Evolutionary conservation across 2,888 invertebrate genomes (phyloP).

Genomic region (Abscondita cerata): DNA sequence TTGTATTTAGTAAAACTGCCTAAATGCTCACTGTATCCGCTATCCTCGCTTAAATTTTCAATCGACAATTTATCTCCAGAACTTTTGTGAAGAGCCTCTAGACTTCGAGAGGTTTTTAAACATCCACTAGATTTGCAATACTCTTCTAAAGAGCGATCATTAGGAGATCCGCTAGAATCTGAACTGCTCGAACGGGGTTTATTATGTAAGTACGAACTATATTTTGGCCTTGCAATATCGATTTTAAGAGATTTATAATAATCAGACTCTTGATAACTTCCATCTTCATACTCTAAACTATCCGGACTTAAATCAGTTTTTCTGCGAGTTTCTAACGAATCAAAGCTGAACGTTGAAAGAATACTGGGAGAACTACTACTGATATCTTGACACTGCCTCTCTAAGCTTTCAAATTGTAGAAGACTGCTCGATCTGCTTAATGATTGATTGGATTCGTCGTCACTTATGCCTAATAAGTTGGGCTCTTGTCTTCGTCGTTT

Average conservation of each 20-base stretch:
- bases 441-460: slow-evolving; percentile 63
- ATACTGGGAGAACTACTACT: slow-evolving; percentile 60
- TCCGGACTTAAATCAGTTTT: slow-evolving; percentile 60
- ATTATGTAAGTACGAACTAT: slow-evolving; percentile 47
- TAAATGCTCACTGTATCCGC: slow-evolving; percentile 73
- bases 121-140: slow-evolving; percentile 54
- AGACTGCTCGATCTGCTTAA: slow-evolving; percentile 82
- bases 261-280: slow-evolving; percentile 49
- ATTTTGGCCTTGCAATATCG: slow-evolving; percentile 45
- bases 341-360: slow-evolving; percentile 62
- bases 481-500: slow-evolving; percentile 72
- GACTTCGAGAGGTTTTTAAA: slow-evolving; percentile 54
- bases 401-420: slow-evolving; percentile 84
- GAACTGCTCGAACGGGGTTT: slow-evolving; percentile 54
- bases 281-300: slow-evolving; percentile 59
- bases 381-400: slow-evolving; percentile 68
- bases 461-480: slow-evolving; percentile 43
- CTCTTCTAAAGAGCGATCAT: slow-evolving; percentile 50
- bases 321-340: slow-evolving; percentile 61
- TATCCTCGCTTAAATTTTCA: slow-evolving; percentile 82
- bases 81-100: slow-evolving; percentile 49
- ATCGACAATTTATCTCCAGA: slow-evolving; percentile 66
- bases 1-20: slow-evolving; percentile 51
- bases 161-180: slow-evolving; percentile 55
- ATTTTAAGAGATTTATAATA: slow-evolving; percentile 53